phyloP scores from a whole-genome alignment of 2,888 invertebrate species.

The Limnephilus auricula region DNA sequence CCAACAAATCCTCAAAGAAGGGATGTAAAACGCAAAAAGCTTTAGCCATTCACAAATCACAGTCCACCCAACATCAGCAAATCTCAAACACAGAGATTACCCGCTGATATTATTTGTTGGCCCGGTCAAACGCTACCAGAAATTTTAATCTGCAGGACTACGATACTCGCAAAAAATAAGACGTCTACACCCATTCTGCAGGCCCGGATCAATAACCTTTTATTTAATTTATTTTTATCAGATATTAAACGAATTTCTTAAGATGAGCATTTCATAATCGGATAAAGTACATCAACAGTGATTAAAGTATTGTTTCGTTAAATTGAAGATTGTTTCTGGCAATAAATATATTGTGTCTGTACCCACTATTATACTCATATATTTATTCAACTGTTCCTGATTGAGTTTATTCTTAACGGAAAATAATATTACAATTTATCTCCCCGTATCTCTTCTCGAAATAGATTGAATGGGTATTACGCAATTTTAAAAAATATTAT shows the following conservation, averaged over 20 bases:
- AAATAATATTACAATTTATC: too few relatives aligned
- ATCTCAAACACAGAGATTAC: constrained; percentile 10
- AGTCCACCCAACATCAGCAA: not conserved
- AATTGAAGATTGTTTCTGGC: too few relatives aligned
- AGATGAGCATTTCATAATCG: too few relatives aligned
- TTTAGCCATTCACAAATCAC: constrained; percentile 20
- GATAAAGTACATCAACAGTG: too few relatives aligned
- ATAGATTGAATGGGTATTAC: not conserved
- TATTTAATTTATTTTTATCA: not conserved
- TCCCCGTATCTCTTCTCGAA: not conserved
- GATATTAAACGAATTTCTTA: not conserved
- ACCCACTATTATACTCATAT: too few relatives aligned
- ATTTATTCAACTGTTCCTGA: too few relatives aligned
- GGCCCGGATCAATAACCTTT: not conserved
- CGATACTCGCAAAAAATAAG: not conserved
- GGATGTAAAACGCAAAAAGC: constrained; percentile 6
- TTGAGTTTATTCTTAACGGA: too few relatives aligned
- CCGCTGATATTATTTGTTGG: not conserved
- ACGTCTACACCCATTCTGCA: not conserved
- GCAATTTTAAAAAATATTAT: not conserved
- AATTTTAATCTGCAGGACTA: not conserved
- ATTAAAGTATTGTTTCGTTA: too few relatives aligned
- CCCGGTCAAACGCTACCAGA: not conserved
- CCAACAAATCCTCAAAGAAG: constrained; percentile 2
- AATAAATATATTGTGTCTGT: too few relatives aligned